Base-by-base conservation (phyloP, 2,888 invertebrate species). In the Escarpia spicata region DNA sequence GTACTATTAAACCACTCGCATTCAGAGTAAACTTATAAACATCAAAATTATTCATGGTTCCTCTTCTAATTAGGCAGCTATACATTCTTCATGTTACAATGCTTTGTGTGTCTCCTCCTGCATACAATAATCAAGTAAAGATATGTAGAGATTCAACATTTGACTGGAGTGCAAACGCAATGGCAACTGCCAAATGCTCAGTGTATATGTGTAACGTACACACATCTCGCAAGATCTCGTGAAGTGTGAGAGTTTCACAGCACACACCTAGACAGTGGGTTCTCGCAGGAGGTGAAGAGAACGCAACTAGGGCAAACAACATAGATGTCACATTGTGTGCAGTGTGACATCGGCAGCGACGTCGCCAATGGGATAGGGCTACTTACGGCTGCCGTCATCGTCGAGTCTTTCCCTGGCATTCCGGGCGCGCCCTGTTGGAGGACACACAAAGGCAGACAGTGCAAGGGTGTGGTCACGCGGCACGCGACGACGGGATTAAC, bases 251-350 rank as follows among this genome's bases (percentile, higher is more conserved):
- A 75, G 75, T 75, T 75, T 15, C 75, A 75, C 75, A 75, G 75
- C 75, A 75, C 75, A 75, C 75, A 52, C 52, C 52, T 52, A 52
- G 52, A 12, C 12, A 52, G 75, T 26, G 75, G 75, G 75, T 75
- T 26, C n/a, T 75, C 75, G 75, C 75, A 26, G 19, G 75, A 75
- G 75, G 75, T 19, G n/a, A 75, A 26, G 26, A 26, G 75, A 26
- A 75, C n/a, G 75, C 75, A 75, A 75, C 75, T 75, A 75, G 75
- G 75, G 75, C 75, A 75, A 75, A 75, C 75, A 75, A 75, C 75
- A 75, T 75, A 15, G 75, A 75, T 75, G 75, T 75, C 75, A 75
- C 75, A 75, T 75, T 15, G n/a, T 75, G 75, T 6, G 75, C 75
- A 19, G 75, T 75, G n/a, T 75, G 26, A 75, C 75, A 75, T 75